Evolutionary conservation across 2,113 vertebrate genomes (phyloP), one percentile per base, ranked within the genome.

Genomic region (Numenius arquata): DNA sequence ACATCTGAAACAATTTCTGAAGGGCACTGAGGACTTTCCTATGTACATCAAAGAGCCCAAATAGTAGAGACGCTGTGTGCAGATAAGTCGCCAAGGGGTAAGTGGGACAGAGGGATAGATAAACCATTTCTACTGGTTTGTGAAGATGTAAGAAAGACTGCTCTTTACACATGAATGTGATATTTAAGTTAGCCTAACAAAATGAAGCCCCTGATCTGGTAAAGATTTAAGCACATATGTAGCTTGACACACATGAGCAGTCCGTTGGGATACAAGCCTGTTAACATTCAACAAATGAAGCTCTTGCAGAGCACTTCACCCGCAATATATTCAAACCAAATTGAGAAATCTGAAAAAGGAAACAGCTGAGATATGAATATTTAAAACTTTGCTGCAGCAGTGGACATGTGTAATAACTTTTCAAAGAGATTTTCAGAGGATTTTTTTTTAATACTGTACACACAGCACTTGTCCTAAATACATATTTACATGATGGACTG

Each of bases 341-440:
- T 4, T 85, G 75, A 88, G 82, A 81, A 93, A 70, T 95, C 70
- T 91, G 80, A 77, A 91, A 84, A 84, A 93, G 47, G 72, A 91
- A 96, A 96, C 90, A 97, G 93, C 92, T 96, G 95, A 97, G 86
- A 94, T 93, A 97, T 97, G 91, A 96, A 97, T 97, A 96, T 97
- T 97, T 97, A 96, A 97, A 97, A 90, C 56, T 89, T 93, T 50
- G 73, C 66, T 94, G 94, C 68, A 93, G 87, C 96, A 94, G 77
- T 97, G 93, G 95, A 97, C 93, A 91, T 89, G 79, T 97, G 90
- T 94, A 97, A 97, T 96, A 97, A 96, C 85, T 97, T 97, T 96
- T 97, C 96, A 97, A 97, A 97, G 93, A 94, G 85, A 95, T 95
- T 94, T 96, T 92, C 93, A 90, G 93, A 95, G 73, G 88, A 74